Conservation (phyloP, 2,797 vertebrate species). For the Chaetodon trifasciatus region DNA sequence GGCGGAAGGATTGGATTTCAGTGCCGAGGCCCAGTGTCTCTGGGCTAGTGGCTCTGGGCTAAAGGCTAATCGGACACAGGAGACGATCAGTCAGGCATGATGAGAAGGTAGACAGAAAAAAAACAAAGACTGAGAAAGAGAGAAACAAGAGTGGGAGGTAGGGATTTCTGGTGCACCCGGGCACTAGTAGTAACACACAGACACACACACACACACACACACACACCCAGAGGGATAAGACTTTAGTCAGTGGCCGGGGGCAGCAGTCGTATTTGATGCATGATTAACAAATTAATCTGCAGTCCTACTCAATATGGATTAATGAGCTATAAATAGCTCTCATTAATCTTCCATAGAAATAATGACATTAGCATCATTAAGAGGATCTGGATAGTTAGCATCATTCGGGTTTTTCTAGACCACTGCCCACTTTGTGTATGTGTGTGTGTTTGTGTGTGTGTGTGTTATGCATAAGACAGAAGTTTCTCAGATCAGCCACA, state of each 20-base stretch:
- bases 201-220: slow-evolving; percentile 19
- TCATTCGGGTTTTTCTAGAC: slow-evolving; percentile 49
- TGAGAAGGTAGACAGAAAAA: slow-evolving; percentile 36
- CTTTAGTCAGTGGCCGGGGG: slow-evolving; percentile 61
- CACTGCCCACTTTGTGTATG: slow-evolving; percentile 44
- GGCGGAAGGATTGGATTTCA: slow-evolving; percentile 56
- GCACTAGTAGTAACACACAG: background rate
- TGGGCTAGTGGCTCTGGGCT: slow-evolving; percentile 34
- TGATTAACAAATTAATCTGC: slow-evolving; percentile 81
- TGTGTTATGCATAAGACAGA: slow-evolving; percentile 9
- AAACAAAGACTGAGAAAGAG: slow-evolving; percentile 16
- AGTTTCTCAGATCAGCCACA: slow-evolving; percentile 17
- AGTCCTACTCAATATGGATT: slow-evolving; percentile 79
- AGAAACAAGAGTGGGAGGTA: slow-evolving; percentile 9
- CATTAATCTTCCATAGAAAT: slow-evolving; percentile 76
- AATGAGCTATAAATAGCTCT: slow-evolving; percentile 77
- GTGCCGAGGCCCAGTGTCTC: slow-evolving; percentile 23
- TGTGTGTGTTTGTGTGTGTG: slow-evolving; percentile 22
- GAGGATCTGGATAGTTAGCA: slow-evolving; percentile 68
- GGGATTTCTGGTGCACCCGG: slow-evolving; percentile 19
- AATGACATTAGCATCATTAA: slow-evolving; percentile 79
- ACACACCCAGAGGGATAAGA: slow-evolving; percentile 41
- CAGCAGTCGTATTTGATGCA: slow-evolving; percentile 70
- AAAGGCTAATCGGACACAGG: slow-evolving; percentile 58
- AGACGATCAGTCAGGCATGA: slow-evolving; percentile 42